Evolutionary conservation across 2,113 vertebrate species (phyloP).

Genomic region (Acinonyx jubatus): DNA sequence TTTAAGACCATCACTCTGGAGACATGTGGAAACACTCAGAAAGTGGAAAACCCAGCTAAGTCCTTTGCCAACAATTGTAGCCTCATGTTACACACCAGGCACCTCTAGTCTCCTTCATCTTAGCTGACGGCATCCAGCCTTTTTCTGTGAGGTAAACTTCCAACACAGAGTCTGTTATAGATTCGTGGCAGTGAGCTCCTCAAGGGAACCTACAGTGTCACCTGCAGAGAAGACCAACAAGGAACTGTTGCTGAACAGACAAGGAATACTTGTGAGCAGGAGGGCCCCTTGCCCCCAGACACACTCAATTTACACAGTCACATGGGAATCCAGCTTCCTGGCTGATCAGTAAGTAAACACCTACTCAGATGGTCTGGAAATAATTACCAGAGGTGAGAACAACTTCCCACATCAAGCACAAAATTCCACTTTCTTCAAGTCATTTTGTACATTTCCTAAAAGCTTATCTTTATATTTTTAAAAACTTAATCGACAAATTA

Average conservation of each 20-base stretch:
- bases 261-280: accelerated
- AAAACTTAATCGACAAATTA: background rate
- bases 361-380: accelerated
- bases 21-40: background rate
- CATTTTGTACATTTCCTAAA: background rate
- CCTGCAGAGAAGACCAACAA: background rate
- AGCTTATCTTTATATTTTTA: background rate
- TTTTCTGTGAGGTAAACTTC: background rate
- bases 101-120: background rate
- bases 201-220: background rate
- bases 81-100: background rate
- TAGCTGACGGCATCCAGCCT: background rate
- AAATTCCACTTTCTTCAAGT: background rate
- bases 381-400: background rate
- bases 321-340: background rate
- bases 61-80: background rate
- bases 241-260: background rate
- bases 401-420: background rate
- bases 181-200: background rate
- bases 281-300: background rate
- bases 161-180: no score
- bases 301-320: accelerated
- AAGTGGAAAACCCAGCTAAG: background rate
- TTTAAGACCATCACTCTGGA: background rate
- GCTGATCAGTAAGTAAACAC: accelerated